These are phyloP conservation scores for Stylophora pistillata DNA, from an alignment of 64 coral and sea anemone genomes.

Conservation along the genomic window DNA sequence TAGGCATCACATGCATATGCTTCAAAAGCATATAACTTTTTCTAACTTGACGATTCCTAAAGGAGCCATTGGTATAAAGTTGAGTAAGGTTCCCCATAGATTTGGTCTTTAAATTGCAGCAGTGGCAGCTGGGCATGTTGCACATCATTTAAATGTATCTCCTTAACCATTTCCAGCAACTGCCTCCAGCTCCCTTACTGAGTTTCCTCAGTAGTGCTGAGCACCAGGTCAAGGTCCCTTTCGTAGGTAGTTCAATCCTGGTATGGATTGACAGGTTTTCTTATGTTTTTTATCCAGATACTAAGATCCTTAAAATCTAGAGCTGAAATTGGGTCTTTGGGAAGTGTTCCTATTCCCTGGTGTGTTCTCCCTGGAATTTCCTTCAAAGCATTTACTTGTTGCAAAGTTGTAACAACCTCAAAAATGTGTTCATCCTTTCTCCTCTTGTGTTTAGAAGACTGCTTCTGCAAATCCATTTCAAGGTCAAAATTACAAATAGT, in stretches of 20 bases:
- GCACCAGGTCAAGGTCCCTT: background rate
- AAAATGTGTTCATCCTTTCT: slow-evolving; percentile 17
- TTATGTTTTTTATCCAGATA: slow-evolving; percentile 12
- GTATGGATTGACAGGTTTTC: background rate
- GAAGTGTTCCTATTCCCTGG: slow-evolving; percentile 18
- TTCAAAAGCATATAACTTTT: no score
- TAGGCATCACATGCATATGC: no score
- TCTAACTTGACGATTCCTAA: no score
- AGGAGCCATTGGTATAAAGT: no score
- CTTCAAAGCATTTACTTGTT: background rate
- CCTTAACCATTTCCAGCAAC: no score
- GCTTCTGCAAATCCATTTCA: background rate
- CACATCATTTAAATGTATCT: no score
- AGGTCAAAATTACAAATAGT: slow-evolving; percentile 19
- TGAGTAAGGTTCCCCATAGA: no score
- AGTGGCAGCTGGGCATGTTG: no score
- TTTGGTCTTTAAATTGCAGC: no score
- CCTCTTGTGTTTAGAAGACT: slow-evolving; percentile 36
- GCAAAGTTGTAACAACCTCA: slow-evolving; percentile 13
- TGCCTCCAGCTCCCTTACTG: no score
- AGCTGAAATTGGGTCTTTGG: slow-evolving; percentile 41
- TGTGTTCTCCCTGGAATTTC: slow-evolving; percentile 29
- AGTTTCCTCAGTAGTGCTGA: background rate
- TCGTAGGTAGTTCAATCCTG: background rate
- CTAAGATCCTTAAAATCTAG: slow-evolving; percentile 18